These are phyloP conservation scores for Apodemus agrarius DNA, from an alignment of 2,797 vertebrate genomes.

Conservation along the genomic window DNA sequence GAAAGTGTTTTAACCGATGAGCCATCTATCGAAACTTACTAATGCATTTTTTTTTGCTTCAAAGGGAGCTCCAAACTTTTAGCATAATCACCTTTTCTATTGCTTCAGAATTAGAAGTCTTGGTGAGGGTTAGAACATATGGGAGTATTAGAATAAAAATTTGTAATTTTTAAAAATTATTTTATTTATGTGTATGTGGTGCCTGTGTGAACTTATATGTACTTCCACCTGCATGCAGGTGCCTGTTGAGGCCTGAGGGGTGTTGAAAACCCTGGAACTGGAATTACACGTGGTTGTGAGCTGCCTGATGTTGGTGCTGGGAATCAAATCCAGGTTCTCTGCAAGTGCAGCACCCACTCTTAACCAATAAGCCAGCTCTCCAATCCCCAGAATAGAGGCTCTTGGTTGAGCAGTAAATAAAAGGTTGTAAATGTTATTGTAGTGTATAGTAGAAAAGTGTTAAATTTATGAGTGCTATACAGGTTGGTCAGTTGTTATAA, in stretches of 20 bases:
- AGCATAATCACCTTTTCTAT: not conserved
- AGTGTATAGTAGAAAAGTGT: slow-evolving; percentile 4
- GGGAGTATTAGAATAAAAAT: not conserved
- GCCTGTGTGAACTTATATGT: not conserved
- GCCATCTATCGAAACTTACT: not conserved
- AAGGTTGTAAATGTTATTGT: not conserved
- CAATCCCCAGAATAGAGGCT: not conserved
- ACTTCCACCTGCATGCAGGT: not conserved
- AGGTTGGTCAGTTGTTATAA: slow-evolving; percentile 51
- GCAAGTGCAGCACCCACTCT: not conserved
- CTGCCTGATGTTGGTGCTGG: not conserved
- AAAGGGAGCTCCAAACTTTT: slow-evolving; percentile 33
- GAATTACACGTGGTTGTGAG: not conserved
- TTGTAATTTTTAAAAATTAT: not conserved
- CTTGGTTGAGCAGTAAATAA: slow-evolving; percentile 37
- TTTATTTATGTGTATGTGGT: not conserved
- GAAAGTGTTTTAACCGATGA: not conserved
- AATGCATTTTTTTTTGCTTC: not conserved
- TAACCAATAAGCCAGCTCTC: not conserved
- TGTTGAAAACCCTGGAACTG: not conserved
- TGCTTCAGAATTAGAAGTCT: slow-evolving; percentile 4
- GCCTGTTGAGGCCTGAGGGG: not conserved
- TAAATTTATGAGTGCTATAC: not conserved
- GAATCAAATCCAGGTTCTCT: not conserved
- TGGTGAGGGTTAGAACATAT: not conserved